Base-by-base conservation (phyloP, 23 tunicate genomes). In the Trididemnum nubilum region DNA sequence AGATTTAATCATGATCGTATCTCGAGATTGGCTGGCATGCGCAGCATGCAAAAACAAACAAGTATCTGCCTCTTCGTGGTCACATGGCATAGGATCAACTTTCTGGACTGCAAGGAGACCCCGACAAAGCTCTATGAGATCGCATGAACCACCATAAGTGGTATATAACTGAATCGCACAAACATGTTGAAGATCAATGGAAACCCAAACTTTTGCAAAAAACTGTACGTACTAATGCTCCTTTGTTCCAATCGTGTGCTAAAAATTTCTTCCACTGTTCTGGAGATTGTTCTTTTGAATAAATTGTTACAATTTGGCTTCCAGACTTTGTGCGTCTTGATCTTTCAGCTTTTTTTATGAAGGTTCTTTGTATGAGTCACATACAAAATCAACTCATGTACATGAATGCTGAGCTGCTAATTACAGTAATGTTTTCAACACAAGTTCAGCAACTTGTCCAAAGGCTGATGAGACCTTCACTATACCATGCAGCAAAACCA, bases 51-150 rank as follows among this genome's bases (percentile, higher is more conserved):
- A 35, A 25, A 70, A 30, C 38, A 70, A 12, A 12, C 38, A 39
- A 12, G 36, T 27, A 24, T 70, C 76, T 33, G 76, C 76, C 54
- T 44, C 54, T 44, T 44, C 54, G 54, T 70, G 76, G 38, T 70
- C 76, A 35, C 39, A 70, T 12, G 44, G 3, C 38, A 70, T 25
- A 34, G n/a, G 39, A 34, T 70, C 44, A 27, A 27, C 76, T 33
- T 70, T 35, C 39, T 21, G 5, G 39, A 70, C 67, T 61, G 54
- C 15, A 15, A 44, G 12, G 15, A 15, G 54, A 44, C 54, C 54
- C 9, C 54, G 54, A 44, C 54, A 15, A 44, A 44, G 15, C 54
- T 44, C 54, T 44, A 44, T 44, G 54, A 44, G 54, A 44, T 44
- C 54, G 54, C 54, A 44, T 44, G 54, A 44, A 44, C 9, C 9